These are phyloP conservation scores for Protophormia terraenovae DNA, from an alignment of 2,888 invertebrate species.

Conservation along the genomic window DNA sequence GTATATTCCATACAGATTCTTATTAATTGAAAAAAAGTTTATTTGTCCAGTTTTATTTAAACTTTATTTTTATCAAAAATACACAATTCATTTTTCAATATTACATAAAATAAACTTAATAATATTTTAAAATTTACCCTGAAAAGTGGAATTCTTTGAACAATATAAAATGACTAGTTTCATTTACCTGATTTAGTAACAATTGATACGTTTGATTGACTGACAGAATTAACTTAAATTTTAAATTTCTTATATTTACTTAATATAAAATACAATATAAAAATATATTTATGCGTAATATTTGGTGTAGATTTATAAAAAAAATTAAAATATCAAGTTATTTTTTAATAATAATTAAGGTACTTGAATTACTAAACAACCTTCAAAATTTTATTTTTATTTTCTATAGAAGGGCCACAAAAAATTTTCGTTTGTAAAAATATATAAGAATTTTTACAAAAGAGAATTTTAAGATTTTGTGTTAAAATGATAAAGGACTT, in stretches of 20 bases:
- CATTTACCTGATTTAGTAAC: constrained; percentile 56
- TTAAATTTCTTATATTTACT: constrained; percentile 7
- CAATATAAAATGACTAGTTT: constrained; percentile 64
- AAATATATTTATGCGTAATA: constrained; percentile 52
- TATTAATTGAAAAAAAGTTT: not conserved
- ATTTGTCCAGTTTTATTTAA: not conserved
- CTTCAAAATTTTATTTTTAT: not conserved
- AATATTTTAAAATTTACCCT: constrained; percentile 41
- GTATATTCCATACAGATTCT: too few species aligned
- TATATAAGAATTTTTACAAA: not conserved
- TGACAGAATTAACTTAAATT: not conserved
- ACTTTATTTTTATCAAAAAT: constrained; percentile 55
- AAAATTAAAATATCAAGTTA: not conserved
- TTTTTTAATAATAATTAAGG: constrained; percentile 49
- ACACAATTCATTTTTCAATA: not conserved
- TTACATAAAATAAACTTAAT: constrained; percentile 48
- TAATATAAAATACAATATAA: constrained; percentile 33
- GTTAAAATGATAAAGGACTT: constrained; percentile 35
- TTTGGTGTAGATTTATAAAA: not conserved
- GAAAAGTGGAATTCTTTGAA: constrained; percentile 44
- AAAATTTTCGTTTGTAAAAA: constrained; percentile 15
- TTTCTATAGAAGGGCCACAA: not conserved
- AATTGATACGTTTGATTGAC: constrained; percentile 9
- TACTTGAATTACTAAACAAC: constrained; percentile 60
- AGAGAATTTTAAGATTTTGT: not conserved